These are phyloP conservation scores for Hyphantria cunea DNA, from an alignment of 1,140 invertebrate species.

Conservation along the genomic window DNA sequence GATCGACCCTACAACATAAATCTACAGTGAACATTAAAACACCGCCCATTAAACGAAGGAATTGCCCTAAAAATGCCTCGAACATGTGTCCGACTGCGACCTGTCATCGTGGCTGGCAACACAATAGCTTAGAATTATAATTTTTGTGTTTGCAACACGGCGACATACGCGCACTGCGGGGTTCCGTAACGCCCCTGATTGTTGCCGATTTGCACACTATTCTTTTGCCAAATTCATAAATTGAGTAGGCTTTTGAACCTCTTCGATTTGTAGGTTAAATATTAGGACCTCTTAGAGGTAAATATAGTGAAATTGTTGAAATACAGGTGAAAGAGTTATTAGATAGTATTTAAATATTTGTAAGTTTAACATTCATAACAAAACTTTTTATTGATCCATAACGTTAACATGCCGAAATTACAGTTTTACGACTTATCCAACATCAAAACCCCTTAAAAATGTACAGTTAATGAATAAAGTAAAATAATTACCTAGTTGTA, in stretches of 20 bases:
- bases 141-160: conserved; percentile 73
- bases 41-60: conserved; percentile 70
- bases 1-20: conserved; percentile 61
- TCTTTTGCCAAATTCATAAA: conserved; percentile 51
- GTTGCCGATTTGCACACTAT: conserved; percentile 69
- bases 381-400: no score
- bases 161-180: conserved; percentile 76
- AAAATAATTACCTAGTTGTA: no score
- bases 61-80: conserved; percentile 76
- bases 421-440: no score
- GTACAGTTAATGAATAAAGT: no score
- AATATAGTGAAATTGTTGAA: no score
- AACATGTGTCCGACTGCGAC: conserved; percentile 76
- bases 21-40: conserved; percentile 71
- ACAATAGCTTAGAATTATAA: conserved; percentile 72
- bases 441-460: no score
- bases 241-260: conserved; percentile 1
- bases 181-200: conserved; percentile 64
- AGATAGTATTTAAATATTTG: no score
- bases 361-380: no score
- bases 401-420: no score
- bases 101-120: conserved; percentile 74
- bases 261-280: not conserved
- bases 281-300: conserved; percentile 4
- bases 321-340: no score